Evolutionary conservation across 2,888 invertebrate genomes (phyloP).

Genomic region (Heliconius charithonia): DNA sequence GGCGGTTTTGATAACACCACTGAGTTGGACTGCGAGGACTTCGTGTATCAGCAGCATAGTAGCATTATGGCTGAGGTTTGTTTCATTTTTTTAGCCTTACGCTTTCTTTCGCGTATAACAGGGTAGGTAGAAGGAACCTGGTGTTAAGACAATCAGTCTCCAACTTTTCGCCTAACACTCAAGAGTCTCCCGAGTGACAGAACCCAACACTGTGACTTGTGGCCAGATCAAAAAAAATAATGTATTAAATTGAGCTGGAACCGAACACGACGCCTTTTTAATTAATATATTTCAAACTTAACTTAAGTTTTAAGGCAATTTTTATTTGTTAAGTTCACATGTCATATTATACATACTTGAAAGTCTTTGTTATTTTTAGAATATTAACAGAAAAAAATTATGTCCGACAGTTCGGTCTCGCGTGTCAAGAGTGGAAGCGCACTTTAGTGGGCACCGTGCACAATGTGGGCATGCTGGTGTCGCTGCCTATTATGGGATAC

Average conservation of each 20-base stretch:
- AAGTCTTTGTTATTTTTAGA: not conserved
- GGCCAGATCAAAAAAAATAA: no score
- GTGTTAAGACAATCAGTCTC: not conserved
- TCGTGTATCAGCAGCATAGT: constrained; percentile 75
- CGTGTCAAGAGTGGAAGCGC: constrained; percentile 86
- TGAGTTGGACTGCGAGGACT: constrained; percentile 65
- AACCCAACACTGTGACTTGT: not conserved
- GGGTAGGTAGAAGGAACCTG: not conserved
- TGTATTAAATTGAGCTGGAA: not conserved
- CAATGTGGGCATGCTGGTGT: constrained; percentile 86
- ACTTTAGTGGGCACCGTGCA: constrained; percentile 87
- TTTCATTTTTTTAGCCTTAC: not conserved
- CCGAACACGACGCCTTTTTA: not conserved
- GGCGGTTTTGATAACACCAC: constrained; percentile 68
- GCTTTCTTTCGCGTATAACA: not conserved
- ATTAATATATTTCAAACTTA: not conserved
- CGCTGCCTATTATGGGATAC: constrained; percentile 85
- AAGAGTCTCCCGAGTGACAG: not conserved
- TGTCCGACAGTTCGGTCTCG: constrained; percentile 82
- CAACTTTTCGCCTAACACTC: no score
- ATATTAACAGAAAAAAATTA: not conserved
- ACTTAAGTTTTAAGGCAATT: no score
- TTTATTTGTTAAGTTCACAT: no score
- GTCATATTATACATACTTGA: no score
- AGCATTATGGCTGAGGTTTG: constrained; percentile 83